phyloP scores from a whole-genome alignment of 2,113 vertebrate genomes.

The Vulpes ferrilata region DNA sequence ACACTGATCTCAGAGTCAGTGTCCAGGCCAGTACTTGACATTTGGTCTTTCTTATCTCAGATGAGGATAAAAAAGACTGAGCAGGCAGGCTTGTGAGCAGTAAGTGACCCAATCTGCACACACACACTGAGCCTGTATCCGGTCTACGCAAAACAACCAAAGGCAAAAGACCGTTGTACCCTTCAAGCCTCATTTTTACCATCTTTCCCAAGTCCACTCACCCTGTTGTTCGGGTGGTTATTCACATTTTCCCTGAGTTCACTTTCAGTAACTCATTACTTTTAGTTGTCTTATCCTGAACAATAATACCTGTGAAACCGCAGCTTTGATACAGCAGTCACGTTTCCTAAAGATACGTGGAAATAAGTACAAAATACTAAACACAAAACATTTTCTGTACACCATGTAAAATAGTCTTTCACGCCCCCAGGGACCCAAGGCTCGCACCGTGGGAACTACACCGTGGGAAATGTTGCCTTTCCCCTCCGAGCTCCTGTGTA shows the following conservation, averaged over 20 bases:
- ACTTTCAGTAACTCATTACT: background rate
- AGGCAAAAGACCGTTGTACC: background rate
- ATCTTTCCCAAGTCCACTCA: background rate
- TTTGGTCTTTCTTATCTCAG: background rate
- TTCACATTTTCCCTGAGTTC: background rate
- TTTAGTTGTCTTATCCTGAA: background rate
- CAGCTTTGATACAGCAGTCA: background rate
- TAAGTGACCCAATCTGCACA: background rate
- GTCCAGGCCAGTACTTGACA: background rate
- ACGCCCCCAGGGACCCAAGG: rapidly evolving
- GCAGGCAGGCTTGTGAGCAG: background rate
- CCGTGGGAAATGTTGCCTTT: background rate
- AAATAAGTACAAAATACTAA: background rate
- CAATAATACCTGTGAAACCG: background rate
- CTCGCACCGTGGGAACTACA: rapidly evolving
- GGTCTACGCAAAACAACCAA: background rate
- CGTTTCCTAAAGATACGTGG: background rate
- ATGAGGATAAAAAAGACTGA: background rate
- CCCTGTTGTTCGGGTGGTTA: background rate
- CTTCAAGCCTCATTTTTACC: background rate
- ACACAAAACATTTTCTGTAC: background rate
- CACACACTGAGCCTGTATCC: background rate
- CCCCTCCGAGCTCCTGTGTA: background rate
- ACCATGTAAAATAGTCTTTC: background rate
- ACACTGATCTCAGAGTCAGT: background rate